Base-by-base conservation (phyloP, 2,888 invertebrate genomes). In the Orchesella flavescens region DNA sequence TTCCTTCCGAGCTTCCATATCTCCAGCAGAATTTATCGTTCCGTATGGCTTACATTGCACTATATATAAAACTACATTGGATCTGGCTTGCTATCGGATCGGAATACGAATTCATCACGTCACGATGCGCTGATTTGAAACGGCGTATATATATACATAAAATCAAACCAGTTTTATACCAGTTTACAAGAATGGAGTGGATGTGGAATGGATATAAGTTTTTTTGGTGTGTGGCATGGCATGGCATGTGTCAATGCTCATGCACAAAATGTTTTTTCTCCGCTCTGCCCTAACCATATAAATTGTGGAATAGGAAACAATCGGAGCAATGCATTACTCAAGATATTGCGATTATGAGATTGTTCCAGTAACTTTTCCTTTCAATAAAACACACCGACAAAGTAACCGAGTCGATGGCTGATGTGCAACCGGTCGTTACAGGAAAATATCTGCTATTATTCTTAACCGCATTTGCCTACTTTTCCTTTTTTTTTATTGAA, bases 381-480 rank as follows among this genome's bases (percentile, higher is more conserved):
- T 24, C 61, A 61, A 61, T 61, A 61, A 61, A 61, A 61, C 24
- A 23, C 61, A 24, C 57, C 61, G 61, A 61, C 61, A 61, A 24
- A 23, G 61, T 57, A 57, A 17, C 57, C 57, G 19, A 19, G n/a
- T 17, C 12, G 71, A 57, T 2, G 43, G 23, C 46, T 34, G 17
- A 78, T 78, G 78, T 63, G 78, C 78, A 78, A 78, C 78, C 71
- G 78, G 78, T 78, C 69, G 69, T 78, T 78, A 69, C 69, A 69
- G 23, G 24, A 53, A 53, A 53, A 49, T 49, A n/a, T 13, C 17
- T 46, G 24, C 63, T 63, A 63, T 63, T 63, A 63, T 68, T 68
- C 21, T 65, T 17, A 72, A 63, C 74, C 44, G 46, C 34, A 74
- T 63, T 24, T 74, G 9, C 24, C 49, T 74, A 34, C 19, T 21